phyloP scores from a whole-genome alignment of 1,140 invertebrate species.

The Drosophila ohnishii region DNA sequence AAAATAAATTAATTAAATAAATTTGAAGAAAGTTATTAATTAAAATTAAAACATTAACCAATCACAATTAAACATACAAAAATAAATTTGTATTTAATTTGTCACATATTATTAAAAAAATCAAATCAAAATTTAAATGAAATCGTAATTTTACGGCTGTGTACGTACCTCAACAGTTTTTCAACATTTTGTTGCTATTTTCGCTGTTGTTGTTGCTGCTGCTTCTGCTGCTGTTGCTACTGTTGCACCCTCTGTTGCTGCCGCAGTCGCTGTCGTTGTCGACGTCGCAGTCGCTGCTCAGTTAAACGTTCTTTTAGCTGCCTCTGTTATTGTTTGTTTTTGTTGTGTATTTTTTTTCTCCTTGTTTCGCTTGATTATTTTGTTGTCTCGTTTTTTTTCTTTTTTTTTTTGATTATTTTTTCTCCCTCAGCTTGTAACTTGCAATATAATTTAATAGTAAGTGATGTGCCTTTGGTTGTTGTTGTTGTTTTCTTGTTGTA shows the following conservation, averaged over 20 bases:
- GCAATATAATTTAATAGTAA: constrained; percentile 77
- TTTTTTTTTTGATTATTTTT: constrained; percentile 25
- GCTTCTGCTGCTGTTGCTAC: constrained; percentile 25
- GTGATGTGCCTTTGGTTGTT: constrained; percentile 36
- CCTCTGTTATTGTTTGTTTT: constrained; percentile 56
- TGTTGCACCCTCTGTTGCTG: constrained; percentile 45
- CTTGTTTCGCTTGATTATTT: constrained; percentile 75
- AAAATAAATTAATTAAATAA: too few species aligned
- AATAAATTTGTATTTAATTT: not conserved
- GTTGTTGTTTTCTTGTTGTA: constrained; percentile 55
- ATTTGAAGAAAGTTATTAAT: too few species aligned
- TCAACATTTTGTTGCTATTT: constrained; percentile 78
- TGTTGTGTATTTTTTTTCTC: constrained; percentile 67
- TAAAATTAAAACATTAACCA: not conserved
- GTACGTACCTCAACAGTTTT: constrained; percentile 76
- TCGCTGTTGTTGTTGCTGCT: constrained; percentile 40
- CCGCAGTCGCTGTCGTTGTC: not conserved
- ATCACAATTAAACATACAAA: not conserved
- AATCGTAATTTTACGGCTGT: constrained; percentile 3
- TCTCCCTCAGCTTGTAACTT: constrained; percentile 60
- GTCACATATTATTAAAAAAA: not conserved
- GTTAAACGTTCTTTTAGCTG: constrained; percentile 55
- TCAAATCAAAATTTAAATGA: not conserved
- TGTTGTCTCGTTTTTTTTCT: constrained; percentile 42
- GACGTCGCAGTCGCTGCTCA: constrained; percentile 42